Conservation (phyloP, 2,113 vertebrate species). For the Pleuronectes platessa region DNA sequence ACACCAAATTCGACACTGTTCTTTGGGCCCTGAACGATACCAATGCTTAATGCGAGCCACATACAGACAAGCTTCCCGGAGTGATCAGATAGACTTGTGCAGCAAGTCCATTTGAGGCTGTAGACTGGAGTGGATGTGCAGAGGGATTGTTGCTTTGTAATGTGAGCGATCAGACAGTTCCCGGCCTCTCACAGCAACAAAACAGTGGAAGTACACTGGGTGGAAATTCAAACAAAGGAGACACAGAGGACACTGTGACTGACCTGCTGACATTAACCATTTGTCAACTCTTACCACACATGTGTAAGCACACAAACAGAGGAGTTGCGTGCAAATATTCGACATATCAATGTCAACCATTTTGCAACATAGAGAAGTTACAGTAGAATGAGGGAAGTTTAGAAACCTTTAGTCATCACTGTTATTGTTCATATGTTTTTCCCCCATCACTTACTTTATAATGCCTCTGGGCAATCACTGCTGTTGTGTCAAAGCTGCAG, state of each 20-base stretch:
- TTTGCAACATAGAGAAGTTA: slow-evolving; percentile 61
- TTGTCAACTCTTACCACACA: slow-evolving; percentile 5
- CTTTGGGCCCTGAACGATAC: too few relatives aligned
- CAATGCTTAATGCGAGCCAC: too few relatives aligned
- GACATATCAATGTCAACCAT: slow-evolving; percentile 12
- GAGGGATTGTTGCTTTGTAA: too few relatives aligned
- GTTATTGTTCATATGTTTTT: background rate
- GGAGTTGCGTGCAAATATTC: slow-evolving; percentile 12
- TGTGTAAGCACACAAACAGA: background rate
- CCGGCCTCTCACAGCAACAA: too few relatives aligned
- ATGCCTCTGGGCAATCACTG: background rate
- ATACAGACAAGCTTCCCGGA: too few relatives aligned
- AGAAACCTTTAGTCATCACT: slow-evolving; percentile 45
- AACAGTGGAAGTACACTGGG: too few relatives aligned
- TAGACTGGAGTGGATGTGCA: too few relatives aligned
- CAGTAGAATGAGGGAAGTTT: slow-evolving; percentile 48
- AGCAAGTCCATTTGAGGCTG: too few relatives aligned
- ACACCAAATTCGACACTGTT: too few relatives aligned
- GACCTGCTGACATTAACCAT: background rate
- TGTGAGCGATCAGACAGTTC: too few relatives aligned
- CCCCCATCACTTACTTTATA: slow-evolving; percentile 27
- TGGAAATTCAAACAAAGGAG: background rate
- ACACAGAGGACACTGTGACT: background rate
- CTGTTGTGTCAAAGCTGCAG: slow-evolving; percentile 1
- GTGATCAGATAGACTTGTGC: too few relatives aligned